Evolutionary conservation across 2,113 vertebrate species (phyloP), one percentile per base, ranked within the genome.

Genomic region (Zapornia atra): DNA sequence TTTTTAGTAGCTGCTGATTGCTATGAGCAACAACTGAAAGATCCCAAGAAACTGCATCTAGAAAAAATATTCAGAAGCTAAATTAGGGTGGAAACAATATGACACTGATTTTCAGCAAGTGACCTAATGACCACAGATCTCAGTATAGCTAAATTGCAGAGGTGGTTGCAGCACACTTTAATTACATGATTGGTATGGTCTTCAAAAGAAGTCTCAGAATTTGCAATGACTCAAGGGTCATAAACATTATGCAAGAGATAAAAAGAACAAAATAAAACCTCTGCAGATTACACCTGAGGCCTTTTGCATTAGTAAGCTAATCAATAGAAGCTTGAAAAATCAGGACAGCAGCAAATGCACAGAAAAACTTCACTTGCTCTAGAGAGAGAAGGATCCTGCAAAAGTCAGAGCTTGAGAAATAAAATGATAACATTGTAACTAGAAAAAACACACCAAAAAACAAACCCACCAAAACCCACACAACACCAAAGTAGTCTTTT

Each of bases 151-250:
- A 64, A 75, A 82, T 88, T 84, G 51, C 9, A 48, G 38, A 84
- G 31, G 25, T 71, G 11, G 15, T 48, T 86, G 34, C 33, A 75
- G 44, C 16, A 65, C 38, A 66, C 14, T 94, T 82, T 86, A 94
- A 94, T 78, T 90, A 60, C 3, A 4, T 64, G 38, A 93, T 80
- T 93, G 64, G 84, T 88, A 71, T 4, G 21, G 33, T 86, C 64
- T 90, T 92, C 88, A 86, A 86, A 94, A 93, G 51, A 86, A 86
- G 38, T 60, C 53, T 88, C 61, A 75, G 76, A 94, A 92, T 92
- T 88, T 75, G 34, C 56, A 95, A 44, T 90, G 20, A 88, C 82
- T 93, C 51, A 46, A 86, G 76, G 71, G 79, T 75, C 76, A 83
- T 91, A 95, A 75, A 36, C 56, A 81, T 83, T 90, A 88, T 71